Percentiles rank a stretch among this genome's conserved stretches.
Conservation (phyloP, 2,113 vertebrate genomes). For the Sinocyclocheilus maitianheensis region DNA sequence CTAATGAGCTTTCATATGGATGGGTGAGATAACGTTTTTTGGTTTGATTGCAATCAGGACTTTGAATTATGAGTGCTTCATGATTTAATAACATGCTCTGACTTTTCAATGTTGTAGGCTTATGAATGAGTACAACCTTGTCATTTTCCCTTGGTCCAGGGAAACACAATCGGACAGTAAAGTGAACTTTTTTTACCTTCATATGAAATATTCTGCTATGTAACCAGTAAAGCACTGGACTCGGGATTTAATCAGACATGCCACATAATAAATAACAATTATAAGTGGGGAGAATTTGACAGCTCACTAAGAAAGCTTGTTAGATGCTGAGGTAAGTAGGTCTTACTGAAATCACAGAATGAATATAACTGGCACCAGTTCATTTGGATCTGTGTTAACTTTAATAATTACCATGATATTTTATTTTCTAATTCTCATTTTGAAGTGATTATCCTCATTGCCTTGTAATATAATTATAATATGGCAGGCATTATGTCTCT, state of each 20-base stretch:
- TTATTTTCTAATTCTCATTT: no score
- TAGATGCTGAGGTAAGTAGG: no score
- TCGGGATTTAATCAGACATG: conserved; percentile 34
- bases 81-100: conserved; percentile 10
- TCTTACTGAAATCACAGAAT: no score
- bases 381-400: neutral
- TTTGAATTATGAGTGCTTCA: conserved; percentile 10
- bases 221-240: neutral
- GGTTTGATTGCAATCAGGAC: conserved; percentile 24
- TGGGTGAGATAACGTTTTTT: conserved; percentile 33
- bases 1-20: conserved; percentile 32
- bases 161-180: neutral
- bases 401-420: neutral
- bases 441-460: no score
- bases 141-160: neutral
- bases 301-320: no score
- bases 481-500: no score
- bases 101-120: neutral
- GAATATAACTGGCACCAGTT: no score
- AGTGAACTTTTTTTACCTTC: neutral
- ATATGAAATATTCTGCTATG: neutral
- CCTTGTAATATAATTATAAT: no score
- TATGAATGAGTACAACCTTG: neutral
- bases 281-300: conserved; percentile 6
- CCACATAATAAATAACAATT: conserved; percentile 43